Conservation (phyloP, 2,888 invertebrate genomes). For the Drosophila kanekoi region DNA sequence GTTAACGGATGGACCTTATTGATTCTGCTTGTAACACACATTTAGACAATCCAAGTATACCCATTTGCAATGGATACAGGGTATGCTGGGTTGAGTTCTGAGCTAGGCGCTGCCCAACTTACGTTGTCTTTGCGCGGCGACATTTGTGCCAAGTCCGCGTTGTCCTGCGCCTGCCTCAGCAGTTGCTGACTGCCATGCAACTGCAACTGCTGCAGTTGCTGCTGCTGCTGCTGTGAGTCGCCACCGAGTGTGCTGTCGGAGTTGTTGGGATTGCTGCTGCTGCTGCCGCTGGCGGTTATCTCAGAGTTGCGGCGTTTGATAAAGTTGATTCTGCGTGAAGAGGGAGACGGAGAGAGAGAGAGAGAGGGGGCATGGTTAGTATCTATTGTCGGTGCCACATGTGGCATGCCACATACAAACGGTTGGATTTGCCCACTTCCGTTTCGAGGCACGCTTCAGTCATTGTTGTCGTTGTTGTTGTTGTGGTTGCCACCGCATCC, state of each 20-base stretch:
- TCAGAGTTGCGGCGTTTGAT: conserved; percentile 84
- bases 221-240: conserved; percentile 54
- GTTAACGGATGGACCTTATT: too few species aligned
- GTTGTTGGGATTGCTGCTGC: conserved; percentile 77
- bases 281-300: conserved; percentile 76
- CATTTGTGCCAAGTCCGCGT: conserved; percentile 72
- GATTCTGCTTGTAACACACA: too few species aligned
- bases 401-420: conserved; percentile 83
- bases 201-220: conserved; percentile 70
- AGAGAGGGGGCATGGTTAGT: too few species aligned
- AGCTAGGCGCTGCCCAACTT: conserved; percentile 34
- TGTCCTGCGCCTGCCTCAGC: conserved; percentile 63
- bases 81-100: too few species aligned
- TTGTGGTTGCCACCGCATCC: conserved; percentile 74
- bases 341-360: background rate
- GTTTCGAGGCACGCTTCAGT: conserved; percentile 64
- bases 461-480: conserved; percentile 52
- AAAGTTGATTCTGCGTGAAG: conserved; percentile 82
- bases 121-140: conserved; percentile 85
- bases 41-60: too few species aligned
- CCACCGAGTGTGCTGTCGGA: conserved; percentile 84
- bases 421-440: conserved; percentile 85
- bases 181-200: conserved; percentile 71
- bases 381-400: background rate
- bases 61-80: too few species aligned